Conservation (phyloP, 2,888 invertebrate species). For the Stenchaetothrips biformis region DNA sequence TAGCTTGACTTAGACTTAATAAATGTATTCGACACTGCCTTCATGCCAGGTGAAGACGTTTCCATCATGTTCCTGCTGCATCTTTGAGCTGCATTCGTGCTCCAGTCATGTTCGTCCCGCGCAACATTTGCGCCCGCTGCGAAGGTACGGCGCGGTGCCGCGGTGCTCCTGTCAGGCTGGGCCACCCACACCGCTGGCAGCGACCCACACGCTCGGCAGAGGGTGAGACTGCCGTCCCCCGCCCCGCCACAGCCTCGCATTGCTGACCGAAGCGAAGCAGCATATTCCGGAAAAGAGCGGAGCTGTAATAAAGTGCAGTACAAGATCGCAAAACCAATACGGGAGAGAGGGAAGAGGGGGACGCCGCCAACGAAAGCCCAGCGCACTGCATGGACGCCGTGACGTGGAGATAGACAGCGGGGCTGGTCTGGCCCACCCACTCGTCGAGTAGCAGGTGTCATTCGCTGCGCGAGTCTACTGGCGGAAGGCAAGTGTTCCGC, state of each 20-base stretch:
- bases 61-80: too few species aligned
- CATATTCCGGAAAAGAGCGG: constrained; percentile 13
- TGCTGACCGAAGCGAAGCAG: not conserved
- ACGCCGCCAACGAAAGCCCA: not conserved
- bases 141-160: not conserved
- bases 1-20: too few species aligned
- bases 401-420: not conserved
- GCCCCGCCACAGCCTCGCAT: not conserved
- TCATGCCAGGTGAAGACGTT: too few species aligned
- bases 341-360: not conserved
- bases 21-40: too few species aligned
- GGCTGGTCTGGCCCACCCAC: constrained; percentile 1
- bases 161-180: not conserved
- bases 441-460: constrained; percentile 13
- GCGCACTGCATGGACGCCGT: not conserved
- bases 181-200: constrained; percentile 19
- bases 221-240: not conserved
- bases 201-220: constrained; percentile 14
- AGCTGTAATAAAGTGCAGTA: constrained; percentile 17
- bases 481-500: not conserved
- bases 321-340: constrained; percentile 21
- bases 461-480: constrained; percentile 17
- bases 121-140: too few species aligned
- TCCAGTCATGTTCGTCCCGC: too few species aligned
- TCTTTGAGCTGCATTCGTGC: too few species aligned